These are phyloP conservation scores for Lamellibrachia satsuma DNA, from an alignment of 2,888 invertebrate species.

Conservation along the genomic window DNA sequence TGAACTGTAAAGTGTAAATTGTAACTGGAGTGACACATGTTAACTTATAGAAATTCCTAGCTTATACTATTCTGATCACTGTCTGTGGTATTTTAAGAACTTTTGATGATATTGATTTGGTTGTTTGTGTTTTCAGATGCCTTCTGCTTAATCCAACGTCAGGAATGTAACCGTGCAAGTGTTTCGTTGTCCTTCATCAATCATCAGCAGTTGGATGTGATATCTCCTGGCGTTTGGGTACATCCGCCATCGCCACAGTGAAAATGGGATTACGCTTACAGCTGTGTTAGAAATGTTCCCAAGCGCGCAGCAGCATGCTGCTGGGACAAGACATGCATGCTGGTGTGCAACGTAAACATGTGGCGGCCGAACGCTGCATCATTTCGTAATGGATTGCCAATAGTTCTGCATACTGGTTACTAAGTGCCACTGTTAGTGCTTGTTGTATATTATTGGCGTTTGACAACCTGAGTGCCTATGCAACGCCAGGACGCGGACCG, in stretches of 20 bases:
- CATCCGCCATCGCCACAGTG: not conserved
- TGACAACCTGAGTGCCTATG: not conserved
- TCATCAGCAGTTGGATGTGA: not conserved
- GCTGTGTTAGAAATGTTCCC: not conserved
- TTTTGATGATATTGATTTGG: not conserved
- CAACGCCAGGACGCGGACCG: not conserved
- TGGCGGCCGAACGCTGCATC: not conserved
- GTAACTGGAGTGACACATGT: not conserved
- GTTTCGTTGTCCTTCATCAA: not conserved
- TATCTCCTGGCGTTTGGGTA: constrained; percentile 5
- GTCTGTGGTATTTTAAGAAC: not conserved
- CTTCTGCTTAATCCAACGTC: not conserved
- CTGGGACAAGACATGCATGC: not conserved
- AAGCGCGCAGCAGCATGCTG: not conserved
- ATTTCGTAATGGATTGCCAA: constrained; percentile 11
- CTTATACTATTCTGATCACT: not conserved
- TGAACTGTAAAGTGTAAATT: not conserved
- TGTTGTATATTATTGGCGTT: not conserved
- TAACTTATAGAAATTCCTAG: not conserved
- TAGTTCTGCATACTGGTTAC: not conserved
- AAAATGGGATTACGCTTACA: not conserved
- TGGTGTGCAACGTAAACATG: not conserved
- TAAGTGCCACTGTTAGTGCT: not conserved
- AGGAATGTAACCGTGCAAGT: not conserved
- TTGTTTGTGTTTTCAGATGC: constrained; percentile 1